These are phyloP conservation scores for Parasteatoda tepidariorum DNA, from an alignment of 1,140 invertebrate genomes.

Conservation along the genomic window DNA sequence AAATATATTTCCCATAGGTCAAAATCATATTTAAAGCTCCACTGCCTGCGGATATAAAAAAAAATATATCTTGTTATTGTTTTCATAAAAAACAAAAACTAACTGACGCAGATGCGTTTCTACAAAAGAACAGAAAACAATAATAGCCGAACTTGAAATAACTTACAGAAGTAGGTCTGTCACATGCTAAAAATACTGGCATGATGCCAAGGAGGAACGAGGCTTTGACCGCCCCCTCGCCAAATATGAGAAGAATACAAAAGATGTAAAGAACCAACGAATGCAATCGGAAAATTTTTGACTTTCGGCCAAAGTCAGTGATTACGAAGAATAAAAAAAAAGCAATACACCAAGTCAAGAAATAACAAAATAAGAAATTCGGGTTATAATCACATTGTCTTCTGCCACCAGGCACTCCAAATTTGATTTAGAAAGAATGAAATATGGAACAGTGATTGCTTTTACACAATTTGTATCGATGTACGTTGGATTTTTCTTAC, in stretches of 20 bases:
- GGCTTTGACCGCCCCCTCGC: not conserved
- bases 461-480: slow-evolving; percentile 45
- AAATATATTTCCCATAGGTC: slow-evolving; percentile 6
- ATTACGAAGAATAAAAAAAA: no score
- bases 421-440: slow-evolving; percentile 20
- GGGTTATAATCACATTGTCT: slow-evolving; percentile 39
- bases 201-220: not conserved
- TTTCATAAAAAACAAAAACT: not conserved
- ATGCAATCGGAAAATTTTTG: slow-evolving; percentile 30
- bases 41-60: not conserved
- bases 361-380: not conserved
- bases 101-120: no score
- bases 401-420: not conserved
- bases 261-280: not conserved
- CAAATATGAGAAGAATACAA: not conserved
- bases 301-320: slow-evolving; percentile 21
- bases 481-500: not conserved
- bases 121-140: not conserved
- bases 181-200: slow-evolving; percentile 23
- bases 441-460: slow-evolving; percentile 28
- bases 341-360: not conserved
- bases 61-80: slow-evolving; percentile 9
- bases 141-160: slow-evolving; percentile 24
- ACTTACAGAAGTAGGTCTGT: slow-evolving; percentile 27
- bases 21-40: slow-evolving; percentile 22